Evolutionary conservation across 2,797 vertebrate species (phyloP).

Genomic region (Amniataba percoides): DNA sequence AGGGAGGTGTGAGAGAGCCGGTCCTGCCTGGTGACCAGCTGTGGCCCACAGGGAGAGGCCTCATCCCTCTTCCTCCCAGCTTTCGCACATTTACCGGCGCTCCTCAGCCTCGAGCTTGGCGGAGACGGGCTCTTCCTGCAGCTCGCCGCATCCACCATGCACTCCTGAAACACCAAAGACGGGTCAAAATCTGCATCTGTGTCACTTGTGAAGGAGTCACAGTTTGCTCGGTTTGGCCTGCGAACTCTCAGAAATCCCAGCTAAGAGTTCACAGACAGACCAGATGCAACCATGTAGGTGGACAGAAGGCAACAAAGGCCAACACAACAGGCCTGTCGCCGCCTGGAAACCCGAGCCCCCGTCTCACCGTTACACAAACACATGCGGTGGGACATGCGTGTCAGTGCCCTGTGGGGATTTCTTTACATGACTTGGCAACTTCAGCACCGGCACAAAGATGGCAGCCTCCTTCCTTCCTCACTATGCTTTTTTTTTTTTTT

Average conservation of each 20-base stretch:
- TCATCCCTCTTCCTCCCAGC: conserved; percentile 19
- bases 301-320: conserved; percentile 24
- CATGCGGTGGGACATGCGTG: conserved; percentile 6
- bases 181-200: not conserved
- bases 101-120: conserved; percentile 9
- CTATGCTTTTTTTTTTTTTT: not conserved
- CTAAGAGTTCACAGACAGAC: conserved; percentile 21
- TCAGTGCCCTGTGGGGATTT: not conserved
- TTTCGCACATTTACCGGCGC: not conserved
- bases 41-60: conserved; percentile 10
- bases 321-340: conserved; percentile 42
- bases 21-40: not conserved
- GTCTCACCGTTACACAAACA: conserved; percentile 27
- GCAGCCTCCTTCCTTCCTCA: not conserved
- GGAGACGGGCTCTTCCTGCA: conserved; percentile 1
- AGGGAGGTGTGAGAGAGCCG: conserved; percentile 53
- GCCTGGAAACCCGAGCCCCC: conserved; percentile 57
- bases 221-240: not conserved
- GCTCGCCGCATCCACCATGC: not conserved
- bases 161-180: conserved; percentile 35
- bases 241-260: conserved; percentile 14
- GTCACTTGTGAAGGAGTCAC: not conserved
- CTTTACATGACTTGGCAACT: not conserved
- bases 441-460: not conserved
- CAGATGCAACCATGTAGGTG: conserved; percentile 23